Conservation (phyloP, 2,113 vertebrate species). For the Laterallus jamaicensis region DNA sequence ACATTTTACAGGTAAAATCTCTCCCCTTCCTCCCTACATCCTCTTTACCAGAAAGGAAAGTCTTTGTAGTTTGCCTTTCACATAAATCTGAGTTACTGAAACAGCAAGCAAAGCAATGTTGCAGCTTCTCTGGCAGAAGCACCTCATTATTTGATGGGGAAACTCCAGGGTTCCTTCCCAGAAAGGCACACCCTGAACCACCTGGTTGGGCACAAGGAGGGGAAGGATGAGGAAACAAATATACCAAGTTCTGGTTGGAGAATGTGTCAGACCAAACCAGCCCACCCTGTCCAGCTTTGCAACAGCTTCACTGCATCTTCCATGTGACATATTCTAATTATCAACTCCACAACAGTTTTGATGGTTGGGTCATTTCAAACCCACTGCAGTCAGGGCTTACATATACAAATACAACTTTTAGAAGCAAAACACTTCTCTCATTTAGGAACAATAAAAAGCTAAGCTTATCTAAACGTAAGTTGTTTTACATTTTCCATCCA, state of each 20-base stretch:
- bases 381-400: neutral
- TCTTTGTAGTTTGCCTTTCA: neutral
- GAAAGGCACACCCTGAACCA: neutral
- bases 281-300: fast-evolving
- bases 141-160: neutral
- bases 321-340: fast-evolving
- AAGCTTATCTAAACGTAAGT: neutral
- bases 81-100: neutral
- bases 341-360: neutral
- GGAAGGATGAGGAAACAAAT: neutral
- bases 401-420: neutral
- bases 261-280: neutral
- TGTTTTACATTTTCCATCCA: neutral
- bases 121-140: neutral
- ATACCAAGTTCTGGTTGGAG: neutral
- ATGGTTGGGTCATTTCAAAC: neutral
- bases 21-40: neutral
- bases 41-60: neutral
- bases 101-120: neutral
- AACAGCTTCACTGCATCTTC: neutral
- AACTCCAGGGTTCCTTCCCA: neutral
- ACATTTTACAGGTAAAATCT: neutral
- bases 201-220: fast-evolving
- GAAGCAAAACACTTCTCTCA: neutral
- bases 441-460: neutral